A percentile compares a stretch with the other conserved stretches of the same genome.
These are phyloP conservation scores for Hirtodrosophila cameraria DNA, from an alignment of 2,888 invertebrate genomes.

Conservation along the genomic window DNA sequence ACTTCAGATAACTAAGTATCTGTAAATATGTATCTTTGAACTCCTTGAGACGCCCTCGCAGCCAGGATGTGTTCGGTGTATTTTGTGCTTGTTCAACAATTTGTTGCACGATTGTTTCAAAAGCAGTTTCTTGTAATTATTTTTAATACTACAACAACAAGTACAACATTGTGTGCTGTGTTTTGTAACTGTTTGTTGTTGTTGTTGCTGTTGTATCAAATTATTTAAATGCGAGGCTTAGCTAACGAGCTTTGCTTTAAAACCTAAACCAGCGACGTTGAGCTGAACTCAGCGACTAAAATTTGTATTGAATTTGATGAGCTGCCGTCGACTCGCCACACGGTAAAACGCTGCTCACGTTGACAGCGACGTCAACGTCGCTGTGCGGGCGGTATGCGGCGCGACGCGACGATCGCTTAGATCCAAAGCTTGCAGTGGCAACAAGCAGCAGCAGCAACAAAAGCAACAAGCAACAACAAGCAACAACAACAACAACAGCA, in stretches of 20 bases:
- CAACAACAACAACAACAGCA: not conserved
- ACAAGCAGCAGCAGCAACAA: not conserved
- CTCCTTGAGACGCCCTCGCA: conserved; percentile 8
- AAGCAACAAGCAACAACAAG: not conserved
- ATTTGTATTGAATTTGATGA: conserved; percentile 71
- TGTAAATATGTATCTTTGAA: conserved; percentile 1
- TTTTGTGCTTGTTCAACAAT: not conserved
- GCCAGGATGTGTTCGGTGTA: conserved; percentile 21
- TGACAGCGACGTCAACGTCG: conserved; percentile 4
- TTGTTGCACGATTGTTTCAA: not conserved
- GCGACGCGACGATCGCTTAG: conserved; percentile 31
- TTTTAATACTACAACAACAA: conserved; percentile 3
- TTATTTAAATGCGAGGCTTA: conserved; percentile 22
- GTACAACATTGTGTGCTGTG: conserved; percentile 24
- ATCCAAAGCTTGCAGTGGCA: conserved; percentile 21
- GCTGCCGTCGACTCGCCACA: conserved; percentile 54
- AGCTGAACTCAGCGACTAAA: conserved; percentile 82
- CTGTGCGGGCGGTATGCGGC: conserved; percentile 20
- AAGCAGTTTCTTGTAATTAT: not conserved
- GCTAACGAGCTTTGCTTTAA: conserved; percentile 36
- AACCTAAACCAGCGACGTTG: conserved; percentile 71
- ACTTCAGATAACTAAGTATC: conserved; percentile 36
- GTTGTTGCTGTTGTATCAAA: conserved; percentile 13
- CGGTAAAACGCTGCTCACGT: conserved; percentile 35
- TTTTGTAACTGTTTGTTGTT: conserved; percentile 20